Evolutionary conservation across 2,888 invertebrate genomes (phyloP), one percentile per base, ranked within the genome.

Genomic region (Augiades crinisus): DNA sequence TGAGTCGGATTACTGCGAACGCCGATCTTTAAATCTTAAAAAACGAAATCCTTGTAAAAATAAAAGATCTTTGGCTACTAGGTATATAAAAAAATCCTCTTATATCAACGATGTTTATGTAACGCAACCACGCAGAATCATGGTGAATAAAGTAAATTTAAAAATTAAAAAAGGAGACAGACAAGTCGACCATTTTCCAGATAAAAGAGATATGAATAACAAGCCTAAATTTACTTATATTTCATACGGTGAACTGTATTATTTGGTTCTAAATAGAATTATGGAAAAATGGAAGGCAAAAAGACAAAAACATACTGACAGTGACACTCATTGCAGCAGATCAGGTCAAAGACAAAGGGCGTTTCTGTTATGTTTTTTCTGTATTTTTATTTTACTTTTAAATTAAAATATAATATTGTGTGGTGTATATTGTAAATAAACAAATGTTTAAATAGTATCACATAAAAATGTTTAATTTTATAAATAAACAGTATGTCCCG

Each of bases 1-100:
- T 14, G 81, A 86, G 41, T 83, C 77, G 60, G 88, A 88, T 57
- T 89, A 89, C 62, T 89, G 88, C 60, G 86, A 87, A 67, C 73
- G 73, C 37, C 70, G 81, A 17, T 76, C 81, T 10, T 68, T 86
- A 12, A 72, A 83, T 44, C 55, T 80, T 44, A 67, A 60, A 38
- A 71, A 70, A 53, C 64, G 78, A 62, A 66, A 78, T 63, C 69
- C 67, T 38, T 59, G 67, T 47, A 43, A 50, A 37, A 51, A 55
- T 10, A 45, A 19, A 30, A 6, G 27, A 30, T 10, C 22, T 13
- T 24, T 14, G 13, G 7, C 12, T 3, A 5, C 19, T 5, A 19
- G 5, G 5, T 19, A 5, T 19, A 19, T 19, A 19, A 19, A 19
- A 2, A 19, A 19, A 19, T 19, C 19, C 5, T 19, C 19, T 19